Evolutionary conservation across 2,797 vertebrate genomes (phyloP).

Genomic region (Gadopsis bispinosus): DNA sequence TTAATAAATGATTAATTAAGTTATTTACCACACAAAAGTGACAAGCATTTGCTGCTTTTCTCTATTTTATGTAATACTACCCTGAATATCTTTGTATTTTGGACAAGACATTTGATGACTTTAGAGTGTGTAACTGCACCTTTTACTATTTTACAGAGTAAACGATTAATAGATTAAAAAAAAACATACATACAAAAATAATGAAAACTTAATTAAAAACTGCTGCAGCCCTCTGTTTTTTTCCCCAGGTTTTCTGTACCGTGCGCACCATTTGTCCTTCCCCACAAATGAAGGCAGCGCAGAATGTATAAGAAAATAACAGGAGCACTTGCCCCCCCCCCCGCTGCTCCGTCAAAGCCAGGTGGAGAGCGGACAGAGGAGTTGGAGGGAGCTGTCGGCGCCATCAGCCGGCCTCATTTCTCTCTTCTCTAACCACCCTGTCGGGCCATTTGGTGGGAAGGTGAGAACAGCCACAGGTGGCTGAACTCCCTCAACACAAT

Average conservation of each 20-base stretch:
- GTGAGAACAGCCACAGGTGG: slow-evolving; percentile 54
- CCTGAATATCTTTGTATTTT: not conserved
- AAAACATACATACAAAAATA: not conserved
- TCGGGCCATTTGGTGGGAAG: slow-evolving; percentile 44
- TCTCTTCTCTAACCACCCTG: slow-evolving; percentile 9
- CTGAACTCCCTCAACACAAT: slow-evolving; percentile 9
- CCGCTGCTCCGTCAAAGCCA: not conserved
- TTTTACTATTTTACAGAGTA: not conserved
- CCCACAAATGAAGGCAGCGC: not conserved
- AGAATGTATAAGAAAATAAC: not conserved
- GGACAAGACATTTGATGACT: not conserved
- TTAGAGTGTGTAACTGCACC: no score
- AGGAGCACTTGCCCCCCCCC: not conserved
- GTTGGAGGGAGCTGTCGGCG: not conserved
- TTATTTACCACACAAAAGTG: not conserved
- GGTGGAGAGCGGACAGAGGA: slow-evolving; percentile 8
- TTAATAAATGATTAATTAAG: not conserved
- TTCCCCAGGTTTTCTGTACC: slow-evolving; percentile 8
- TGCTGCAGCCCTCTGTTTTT: not conserved
- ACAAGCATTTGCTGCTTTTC: not conserved
- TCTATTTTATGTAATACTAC: not conserved
- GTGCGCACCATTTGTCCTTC: slow-evolving; percentile 30
- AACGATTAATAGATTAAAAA: not conserved
- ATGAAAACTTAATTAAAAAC: not conserved
- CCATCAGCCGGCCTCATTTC: not conserved